Base-by-base conservation (phyloP, 1,140 invertebrate species). In the Leptopilina boulardi region DNA sequence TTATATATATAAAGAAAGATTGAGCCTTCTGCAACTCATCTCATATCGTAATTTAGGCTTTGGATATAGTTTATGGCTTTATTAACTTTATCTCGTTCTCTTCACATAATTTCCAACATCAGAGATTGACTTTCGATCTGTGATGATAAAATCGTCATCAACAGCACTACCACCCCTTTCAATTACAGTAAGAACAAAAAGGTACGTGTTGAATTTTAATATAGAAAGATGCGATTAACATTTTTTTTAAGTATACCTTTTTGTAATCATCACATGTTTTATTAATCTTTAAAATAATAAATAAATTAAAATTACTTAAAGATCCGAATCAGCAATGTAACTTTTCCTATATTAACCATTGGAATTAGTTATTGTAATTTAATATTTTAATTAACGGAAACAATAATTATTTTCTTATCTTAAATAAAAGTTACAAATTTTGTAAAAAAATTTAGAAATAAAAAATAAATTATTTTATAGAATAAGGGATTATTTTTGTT, bases 21-120 rank as follows among this genome's bases (percentile, higher is more conserved):
- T 1, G n/a, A 51, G 15, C 47, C 15, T 51, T 18, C 47, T n/a
- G 47, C 0, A 51, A 51, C 15, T 51, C 15, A 18, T 18, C 15
- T 51, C n/a, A 51, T 3, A 51, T 18, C n/a, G 47, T 51, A 51
- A 51, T 51, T 51, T 51, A n/a, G n/a, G 47, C 47, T 18, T 51
- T 51, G 2, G 47, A 51, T n/a, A n/a, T 51, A 51, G 47, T 51
- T 51, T 51, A 51, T 51, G 47, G 47, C 47, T 51, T 51, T 51
- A 51, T 51, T 51, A 51, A 51, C 47, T 51, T 51, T 51, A 51
- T 51, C n/a, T 51, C 47, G 47, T 51, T 51, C 47, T 51, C 47
- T 18, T 51, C 13, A 18, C 4, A n/a, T 51, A 51, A 51, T 51
- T 51, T 34, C 18, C 47, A 51, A n/a, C 47, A 51, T 51, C 47